Evolutionary conservation across 2,113 vertebrate species (phyloP).

Genomic region (Hirundichthys speculiger): DNA sequence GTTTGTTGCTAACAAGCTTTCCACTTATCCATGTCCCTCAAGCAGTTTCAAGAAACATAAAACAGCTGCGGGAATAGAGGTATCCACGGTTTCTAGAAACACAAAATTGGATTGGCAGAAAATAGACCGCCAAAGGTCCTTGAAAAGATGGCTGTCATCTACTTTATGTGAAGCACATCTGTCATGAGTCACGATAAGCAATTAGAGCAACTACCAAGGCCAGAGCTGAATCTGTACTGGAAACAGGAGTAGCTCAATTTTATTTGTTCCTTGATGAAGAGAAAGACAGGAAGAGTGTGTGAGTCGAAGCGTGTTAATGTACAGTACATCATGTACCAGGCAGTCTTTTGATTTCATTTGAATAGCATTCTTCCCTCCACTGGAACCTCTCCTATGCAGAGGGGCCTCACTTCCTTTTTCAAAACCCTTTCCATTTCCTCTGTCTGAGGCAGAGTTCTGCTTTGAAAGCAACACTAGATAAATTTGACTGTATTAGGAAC

Average conservation of each 20-base stretch:
- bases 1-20: no score
- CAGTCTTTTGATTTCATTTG: constrained; percentile 48
- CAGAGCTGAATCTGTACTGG: constrained; percentile 7
- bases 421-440: constrained; percentile 72
- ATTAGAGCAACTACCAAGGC: background rate
- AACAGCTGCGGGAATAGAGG: background rate
- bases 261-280: background rate
- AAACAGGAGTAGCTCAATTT: constrained; percentile 1
- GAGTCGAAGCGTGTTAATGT: constrained; percentile 18
- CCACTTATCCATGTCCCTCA: background rate
- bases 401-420: constrained; percentile 73
- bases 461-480: constrained; percentile 32
- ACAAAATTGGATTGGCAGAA: background rate
- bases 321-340: constrained; percentile 53
- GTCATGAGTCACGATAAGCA: background rate
- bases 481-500: constrained; percentile 8
- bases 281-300: background rate
- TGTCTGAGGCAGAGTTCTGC: constrained; percentile 47
- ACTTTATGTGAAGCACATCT: background rate
- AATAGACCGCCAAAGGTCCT: background rate
- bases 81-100: background rate
- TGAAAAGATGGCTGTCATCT: background rate
- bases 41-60: background rate
- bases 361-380: constrained; percentile 46
- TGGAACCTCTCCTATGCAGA: constrained; percentile 62